Conservation (phyloP, 2,888 invertebrate genomes). For the Dorcus parallelipipedus region DNA sequence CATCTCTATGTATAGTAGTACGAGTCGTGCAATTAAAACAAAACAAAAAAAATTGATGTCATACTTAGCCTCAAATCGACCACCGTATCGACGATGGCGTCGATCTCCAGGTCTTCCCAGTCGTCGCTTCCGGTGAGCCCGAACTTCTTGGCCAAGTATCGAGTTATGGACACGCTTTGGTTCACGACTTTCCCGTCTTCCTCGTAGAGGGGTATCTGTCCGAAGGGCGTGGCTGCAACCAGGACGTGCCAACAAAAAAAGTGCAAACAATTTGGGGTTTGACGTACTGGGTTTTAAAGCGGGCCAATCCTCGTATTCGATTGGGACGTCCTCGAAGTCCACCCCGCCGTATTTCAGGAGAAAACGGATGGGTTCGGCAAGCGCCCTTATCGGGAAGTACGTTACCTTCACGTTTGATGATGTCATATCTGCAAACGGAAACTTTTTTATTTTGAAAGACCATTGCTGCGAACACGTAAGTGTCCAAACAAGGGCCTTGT, state of each 20-base stretch:
- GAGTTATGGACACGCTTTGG: conserved; percentile 58
- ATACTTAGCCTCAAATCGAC: conserved; percentile 59
- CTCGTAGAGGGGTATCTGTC: conserved; percentile 61
- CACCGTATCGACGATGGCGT: conserved; percentile 58
- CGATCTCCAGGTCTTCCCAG: conserved; percentile 61
- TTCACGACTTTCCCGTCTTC: conserved; percentile 59
- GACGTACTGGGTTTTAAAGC: conserved; percentile 8
- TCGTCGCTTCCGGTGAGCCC: conserved; percentile 55
- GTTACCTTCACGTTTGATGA: conserved; percentile 33
- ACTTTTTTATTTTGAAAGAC: no score
- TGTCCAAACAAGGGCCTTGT: no score
- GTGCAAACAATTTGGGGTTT: neutral
- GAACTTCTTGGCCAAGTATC: conserved; percentile 61
- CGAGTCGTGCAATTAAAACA: neutral
- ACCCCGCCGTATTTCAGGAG: conserved; percentile 8
- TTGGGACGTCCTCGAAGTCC: conserved; percentile 10
- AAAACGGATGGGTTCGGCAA: conserved; percentile 9
- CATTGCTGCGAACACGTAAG: no score
- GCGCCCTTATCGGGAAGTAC: conserved; percentile 37
- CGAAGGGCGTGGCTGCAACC: conserved; percentile 57
- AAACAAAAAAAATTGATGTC: neutral
- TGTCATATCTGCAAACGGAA: no score
- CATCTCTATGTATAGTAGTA: neutral
- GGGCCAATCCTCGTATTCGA: conserved; percentile 7
- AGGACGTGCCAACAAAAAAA: no score